Evolutionary conservation across 2,797 vertebrate genomes (phyloP), one percentile per base, ranked within the genome.

Genomic region (Hozukius guyotensis): DNA sequence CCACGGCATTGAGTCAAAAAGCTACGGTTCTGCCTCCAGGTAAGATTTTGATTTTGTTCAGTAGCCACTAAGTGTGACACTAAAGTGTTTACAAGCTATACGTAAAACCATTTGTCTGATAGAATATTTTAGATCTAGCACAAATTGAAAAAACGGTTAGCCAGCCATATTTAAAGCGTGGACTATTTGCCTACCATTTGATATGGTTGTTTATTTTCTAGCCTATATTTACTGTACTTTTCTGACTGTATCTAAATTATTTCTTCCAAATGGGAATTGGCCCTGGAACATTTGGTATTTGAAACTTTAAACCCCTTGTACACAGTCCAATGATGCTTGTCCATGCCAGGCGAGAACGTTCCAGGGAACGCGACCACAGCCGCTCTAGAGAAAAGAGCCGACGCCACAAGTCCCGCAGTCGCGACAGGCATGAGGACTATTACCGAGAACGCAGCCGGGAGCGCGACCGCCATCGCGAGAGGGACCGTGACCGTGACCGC

Each of bases 1-100:
- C 81, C 99, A 99, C 81, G 99, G 99, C 89, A 99, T 99, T 76
- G 99, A 99, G 92, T 99, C 98, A 76, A 99, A 99, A 89, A 99
- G 98, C 86, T 99, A 99, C 4, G 99, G 99, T 83, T 99, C 99
- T 75, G 98, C 96, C 78, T 97, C 97, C 89, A 98, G 98, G 93
- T 94, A 80, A 78, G 38, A 52, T 34, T 52, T 25, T 1, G 14
- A 24, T 59, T 3, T 16, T 60, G 1, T n/a, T 3, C 2, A 57
- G 11, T 32, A 16, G 3, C 24, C 24, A 18, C 62, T 56, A 4
- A 32, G 29, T 46, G n/a, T 25, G 12, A 29, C 29, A 29, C 27
- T 55, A 5, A 55, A 65, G 4, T 5, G 5, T 63, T 59, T 8
- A 10, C 25, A 59, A 36, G n/a, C n/a, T 3, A 4, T 7, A 2